Conservation (phyloP, 30 jellyfish, hydroid and myxozoan genomes). For the Mastigias papua region DNA sequence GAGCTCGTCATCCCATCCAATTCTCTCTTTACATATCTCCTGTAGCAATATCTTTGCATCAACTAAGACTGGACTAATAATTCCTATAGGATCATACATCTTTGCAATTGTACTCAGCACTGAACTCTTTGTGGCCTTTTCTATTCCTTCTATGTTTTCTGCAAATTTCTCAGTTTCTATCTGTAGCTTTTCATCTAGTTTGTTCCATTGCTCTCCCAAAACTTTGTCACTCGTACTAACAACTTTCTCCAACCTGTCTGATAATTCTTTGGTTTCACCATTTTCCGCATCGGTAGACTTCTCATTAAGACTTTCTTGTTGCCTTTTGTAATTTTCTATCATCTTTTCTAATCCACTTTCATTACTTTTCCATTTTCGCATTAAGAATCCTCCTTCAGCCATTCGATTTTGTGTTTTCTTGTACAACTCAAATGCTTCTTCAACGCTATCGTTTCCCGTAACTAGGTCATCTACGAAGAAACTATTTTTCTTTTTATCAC, state of each 20-base stretch:
- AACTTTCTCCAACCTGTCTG: background rate
- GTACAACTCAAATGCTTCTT: constrained; percentile 44
- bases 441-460: background rate
- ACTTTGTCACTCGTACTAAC: background rate
- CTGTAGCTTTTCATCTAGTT: background rate
- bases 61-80: constrained; percentile 21
- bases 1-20: constrained; percentile 41
- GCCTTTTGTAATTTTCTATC: background rate
- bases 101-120: constrained; percentile 2
- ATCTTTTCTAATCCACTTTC: background rate
- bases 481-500: background rate
- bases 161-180: background rate
- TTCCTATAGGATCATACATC: constrained; percentile 37
- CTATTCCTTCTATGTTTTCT: background rate
- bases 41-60: constrained; percentile 32
- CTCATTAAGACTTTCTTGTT: background rate
- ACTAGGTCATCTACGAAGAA: constrained; percentile 63
- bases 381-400: constrained; percentile 44
- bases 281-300: background rate
- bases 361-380: constrained; percentile 3
- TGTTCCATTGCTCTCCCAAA: background rate
- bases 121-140: background rate
- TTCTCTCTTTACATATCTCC: constrained; percentile 22
- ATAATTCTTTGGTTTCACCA: background rate
- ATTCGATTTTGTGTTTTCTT: constrained; percentile 45